phyloP scores from a whole-genome alignment of 2,797 vertebrate species.

The Pseudopleuronectes americanus region DNA sequence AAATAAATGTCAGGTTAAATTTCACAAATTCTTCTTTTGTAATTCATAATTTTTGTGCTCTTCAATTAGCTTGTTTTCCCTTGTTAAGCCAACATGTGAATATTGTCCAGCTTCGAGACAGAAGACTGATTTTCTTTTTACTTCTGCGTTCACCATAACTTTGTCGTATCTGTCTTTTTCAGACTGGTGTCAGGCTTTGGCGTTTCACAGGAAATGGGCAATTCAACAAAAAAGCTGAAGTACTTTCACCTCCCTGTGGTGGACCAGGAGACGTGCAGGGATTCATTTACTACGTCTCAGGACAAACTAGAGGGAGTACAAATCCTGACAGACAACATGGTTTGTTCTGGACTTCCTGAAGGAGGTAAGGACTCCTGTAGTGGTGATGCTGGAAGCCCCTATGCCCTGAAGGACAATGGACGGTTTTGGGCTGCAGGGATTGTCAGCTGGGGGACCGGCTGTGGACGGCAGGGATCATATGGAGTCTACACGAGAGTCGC shows the following conservation, averaged over 20 bases:
- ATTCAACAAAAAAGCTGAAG: slow-evolving; percentile 37
- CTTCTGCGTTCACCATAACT: background rate
- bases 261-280: slow-evolving; percentile 43
- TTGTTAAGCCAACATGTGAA: background rate
- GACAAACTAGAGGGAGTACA: rapidly evolving
- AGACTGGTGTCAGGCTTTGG: slow-evolving; percentile 75
- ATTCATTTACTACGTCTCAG: rapidly evolving
- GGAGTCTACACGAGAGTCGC: slow-evolving; percentile 73
- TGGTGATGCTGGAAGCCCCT: slow-evolving; percentile 67
- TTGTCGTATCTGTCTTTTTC: slow-evolving; percentile 8
- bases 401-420: slow-evolving; percentile 21
- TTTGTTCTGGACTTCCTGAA: slow-evolving; percentile 71
- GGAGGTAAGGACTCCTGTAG: slow-evolving; percentile 67
- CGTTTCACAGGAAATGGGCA: rapidly evolving
- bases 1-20: background rate
- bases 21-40: background rate
- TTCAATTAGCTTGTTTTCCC: too few relatives aligned
- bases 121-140: background rate
- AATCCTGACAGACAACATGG: slow-evolving; percentile 75
- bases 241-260: slow-evolving; percentile 67
- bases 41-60: too few relatives aligned
- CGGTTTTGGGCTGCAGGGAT: slow-evolving; percentile 73
- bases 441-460: slow-evolving; percentile 73
- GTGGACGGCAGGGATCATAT: slow-evolving; percentile 55
- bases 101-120: background rate